Evolutionary conservation across 1,140 invertebrate genomes (phyloP).

Genomic region (Aphidius gifuensis): DNA sequence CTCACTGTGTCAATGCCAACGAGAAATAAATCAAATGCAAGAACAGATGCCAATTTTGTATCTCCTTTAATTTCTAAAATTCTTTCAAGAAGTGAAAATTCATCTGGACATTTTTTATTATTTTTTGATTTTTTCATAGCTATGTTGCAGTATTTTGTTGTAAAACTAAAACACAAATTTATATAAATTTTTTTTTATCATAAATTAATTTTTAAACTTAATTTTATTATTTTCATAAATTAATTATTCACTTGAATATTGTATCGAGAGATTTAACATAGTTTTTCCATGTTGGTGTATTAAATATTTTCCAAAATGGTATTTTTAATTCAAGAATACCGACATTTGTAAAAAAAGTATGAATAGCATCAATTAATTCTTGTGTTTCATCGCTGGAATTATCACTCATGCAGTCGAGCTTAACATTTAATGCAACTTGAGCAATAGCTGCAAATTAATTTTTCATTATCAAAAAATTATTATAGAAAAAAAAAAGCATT

Average conservation of each 20-base stretch:
- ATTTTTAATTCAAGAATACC: constrained; percentile 74
- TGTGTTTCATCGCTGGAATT: constrained; percentile 65
- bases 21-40: constrained; percentile 79
- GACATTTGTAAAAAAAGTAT: constrained; percentile 77
- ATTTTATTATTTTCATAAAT: not conserved
- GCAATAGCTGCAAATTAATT: constrained; percentile 66
- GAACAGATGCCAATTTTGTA: constrained; percentile 67
- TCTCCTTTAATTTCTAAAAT: constrained; percentile 62
- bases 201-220: not conserved
- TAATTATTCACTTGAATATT: constrained; percentile 57
- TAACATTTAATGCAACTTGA: constrained; percentile 73
- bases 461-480: not conserved
- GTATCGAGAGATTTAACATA: constrained; percentile 71
- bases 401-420: constrained; percentile 72
- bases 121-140: constrained; percentile 40
- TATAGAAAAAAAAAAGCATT: constrained; percentile 4
- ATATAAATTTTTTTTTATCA: constrained; percentile 1
- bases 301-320: constrained; percentile 75
- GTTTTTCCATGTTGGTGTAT: constrained; percentile 71
- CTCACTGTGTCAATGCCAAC: constrained; percentile 84
- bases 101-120: constrained; percentile 41
- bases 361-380: constrained; percentile 73
- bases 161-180: constrained; percentile 53
- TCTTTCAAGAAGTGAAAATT: constrained; percentile 64
- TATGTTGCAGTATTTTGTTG: constrained; percentile 50